phyloP scores from a whole-genome alignment of 2,797 vertebrate genomes.

The Tangara arthus region DNA sequence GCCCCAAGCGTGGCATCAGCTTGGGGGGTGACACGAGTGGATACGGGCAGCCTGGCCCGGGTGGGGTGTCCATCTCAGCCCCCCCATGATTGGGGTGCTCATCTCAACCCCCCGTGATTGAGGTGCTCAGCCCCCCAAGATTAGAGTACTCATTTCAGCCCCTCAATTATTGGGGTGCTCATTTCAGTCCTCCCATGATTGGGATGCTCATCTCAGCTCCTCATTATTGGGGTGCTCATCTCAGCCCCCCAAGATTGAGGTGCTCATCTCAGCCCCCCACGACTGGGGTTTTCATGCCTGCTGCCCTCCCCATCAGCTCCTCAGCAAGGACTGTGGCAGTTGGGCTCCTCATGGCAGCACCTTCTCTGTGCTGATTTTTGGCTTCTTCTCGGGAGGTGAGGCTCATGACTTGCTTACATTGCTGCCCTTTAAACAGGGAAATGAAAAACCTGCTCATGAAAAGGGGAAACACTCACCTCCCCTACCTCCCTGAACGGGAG shows the following conservation, averaged over 20 bases:
- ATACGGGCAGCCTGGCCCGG: rapidly evolving
- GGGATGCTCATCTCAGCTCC: neutral
- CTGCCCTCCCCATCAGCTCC: rapidly evolving
- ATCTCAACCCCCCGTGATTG: rapidly evolving
- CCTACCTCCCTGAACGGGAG: neutral
- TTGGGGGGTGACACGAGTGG: neutral
- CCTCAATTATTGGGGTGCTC: rapidly evolving
- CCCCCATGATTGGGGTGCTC: neutral
- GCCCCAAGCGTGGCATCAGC: rapidly evolving
- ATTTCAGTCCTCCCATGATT: too few relatives aligned
- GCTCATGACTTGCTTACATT: neutral
- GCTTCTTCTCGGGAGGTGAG: neutral
- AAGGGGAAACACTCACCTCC: neutral
- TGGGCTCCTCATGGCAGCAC: neutral
- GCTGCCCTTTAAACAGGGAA: neutral
- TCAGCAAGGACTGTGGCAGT: neutral
- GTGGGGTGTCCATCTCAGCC: neutral
- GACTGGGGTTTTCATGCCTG: rapidly evolving
- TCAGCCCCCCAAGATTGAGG: too few relatives aligned
- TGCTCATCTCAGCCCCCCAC: neutral
- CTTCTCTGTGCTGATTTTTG: neutral
- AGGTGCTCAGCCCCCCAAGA: too few relatives aligned
- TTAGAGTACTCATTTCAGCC: too few relatives aligned
- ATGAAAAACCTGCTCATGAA: neutral
- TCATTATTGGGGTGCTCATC: rapidly evolving